Percentiles rank a stretch among this genome's conserved stretches.
Conservation (phyloP, 2,888 invertebrate species). For the Iphiclides podalirius region DNA sequence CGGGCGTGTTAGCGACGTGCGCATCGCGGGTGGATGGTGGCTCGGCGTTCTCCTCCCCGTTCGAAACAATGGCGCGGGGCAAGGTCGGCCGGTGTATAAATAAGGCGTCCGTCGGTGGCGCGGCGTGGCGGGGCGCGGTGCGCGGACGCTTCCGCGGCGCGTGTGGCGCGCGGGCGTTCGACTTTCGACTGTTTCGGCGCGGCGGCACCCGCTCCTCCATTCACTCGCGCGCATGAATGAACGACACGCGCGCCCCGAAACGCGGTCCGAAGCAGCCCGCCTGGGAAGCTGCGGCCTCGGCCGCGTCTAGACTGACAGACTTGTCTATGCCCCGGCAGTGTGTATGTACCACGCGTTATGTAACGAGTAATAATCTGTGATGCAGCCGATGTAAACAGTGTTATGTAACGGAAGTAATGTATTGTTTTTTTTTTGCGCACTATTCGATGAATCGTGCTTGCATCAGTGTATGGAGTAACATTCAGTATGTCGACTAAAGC, state of each 20-base stretch:
- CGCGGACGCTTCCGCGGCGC: conserved; percentile 46
- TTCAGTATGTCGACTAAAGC: no score
- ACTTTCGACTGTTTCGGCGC: conserved; percentile 59
- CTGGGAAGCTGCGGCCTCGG: conserved; percentile 6
- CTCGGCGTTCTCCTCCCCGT: not conserved
- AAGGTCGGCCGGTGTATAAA: conserved; percentile 16
- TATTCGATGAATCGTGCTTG: not conserved
- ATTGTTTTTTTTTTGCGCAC: not conserved
- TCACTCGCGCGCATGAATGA: conserved; percentile 72
- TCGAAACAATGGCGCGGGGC: conserved; percentile 38
- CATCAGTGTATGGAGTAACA: not conserved
- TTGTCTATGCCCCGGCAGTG: conserved; percentile 26
- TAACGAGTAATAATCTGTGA: conserved; percentile 4
- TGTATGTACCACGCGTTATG: conserved; percentile 6
- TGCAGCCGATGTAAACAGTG: conserved; percentile 4
- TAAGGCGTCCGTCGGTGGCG: conserved; percentile 32
- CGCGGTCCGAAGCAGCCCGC: conserved; percentile 55
- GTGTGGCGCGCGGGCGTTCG: conserved; percentile 63
- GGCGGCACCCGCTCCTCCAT: conserved; percentile 45
- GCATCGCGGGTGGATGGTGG: not conserved
- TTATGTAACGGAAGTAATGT: conserved; percentile 4
- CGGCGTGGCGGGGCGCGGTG: conserved; percentile 43
- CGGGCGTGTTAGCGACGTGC: not conserved
- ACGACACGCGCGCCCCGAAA: conserved; percentile 62
- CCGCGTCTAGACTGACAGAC: conserved; percentile 32